Evolutionary conservation across 2,888 invertebrate genomes (phyloP).

Genomic region (Diaperis boleti): DNA sequence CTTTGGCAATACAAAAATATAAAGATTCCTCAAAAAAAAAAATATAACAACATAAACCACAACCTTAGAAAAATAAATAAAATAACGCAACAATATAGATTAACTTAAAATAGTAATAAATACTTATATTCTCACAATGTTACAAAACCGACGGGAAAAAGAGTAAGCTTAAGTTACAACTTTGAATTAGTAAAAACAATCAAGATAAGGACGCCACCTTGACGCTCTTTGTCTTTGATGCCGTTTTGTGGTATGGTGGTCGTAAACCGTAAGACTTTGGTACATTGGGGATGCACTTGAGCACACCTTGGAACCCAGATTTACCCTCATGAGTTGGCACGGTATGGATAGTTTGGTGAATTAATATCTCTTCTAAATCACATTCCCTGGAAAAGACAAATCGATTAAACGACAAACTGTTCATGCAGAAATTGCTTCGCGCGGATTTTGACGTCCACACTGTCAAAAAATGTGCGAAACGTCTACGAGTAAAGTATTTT

Average conservation of each 20-base stretch:
- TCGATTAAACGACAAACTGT: neutral
- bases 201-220: constrained; percentile 48
- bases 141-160: constrained; percentile 11
- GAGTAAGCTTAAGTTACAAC: neutral
- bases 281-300: constrained; percentile 63
- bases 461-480: no score
- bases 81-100: constrained; percentile 2
- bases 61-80: constrained; percentile 23
- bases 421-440: no score
- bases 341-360: constrained; percentile 64
- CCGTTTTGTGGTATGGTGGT: constrained; percentile 46
- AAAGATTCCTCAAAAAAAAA: constrained; percentile 20
- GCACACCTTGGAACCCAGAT: constrained; percentile 59
- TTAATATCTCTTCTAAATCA: constrained; percentile 79
- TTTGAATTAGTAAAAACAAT: constrained; percentile 36
- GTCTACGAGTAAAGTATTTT: no score
- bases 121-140: constrained; percentile 30
- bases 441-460: no score
- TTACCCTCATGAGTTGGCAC: constrained; percentile 51
- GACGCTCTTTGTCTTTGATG: constrained; percentile 49
- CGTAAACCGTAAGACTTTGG: constrained; percentile 45
- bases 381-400: constrained; percentile 70
- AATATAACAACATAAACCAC: constrained; percentile 26
- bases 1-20: constrained; percentile 33
- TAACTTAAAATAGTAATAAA: constrained; percentile 19